Conservation (phyloP, 2,797 vertebrate species). For the Chlorospingus semifuscus region DNA sequence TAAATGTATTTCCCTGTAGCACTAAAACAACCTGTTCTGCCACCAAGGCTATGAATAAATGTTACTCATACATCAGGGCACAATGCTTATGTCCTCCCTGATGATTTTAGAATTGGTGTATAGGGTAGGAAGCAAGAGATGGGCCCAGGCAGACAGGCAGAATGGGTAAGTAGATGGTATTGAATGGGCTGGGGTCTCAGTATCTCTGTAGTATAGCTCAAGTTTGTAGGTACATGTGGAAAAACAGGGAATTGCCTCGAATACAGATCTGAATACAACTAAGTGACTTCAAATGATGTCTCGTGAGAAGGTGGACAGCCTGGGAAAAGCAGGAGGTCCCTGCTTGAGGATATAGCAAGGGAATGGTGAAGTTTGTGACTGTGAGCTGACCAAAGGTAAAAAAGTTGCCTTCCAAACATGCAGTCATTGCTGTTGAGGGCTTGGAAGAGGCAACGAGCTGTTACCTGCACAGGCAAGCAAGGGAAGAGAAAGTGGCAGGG, state of each 20-base stretch:
- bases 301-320: background rate
- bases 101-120: background rate
- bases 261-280: background rate
- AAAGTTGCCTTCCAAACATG: background rate
- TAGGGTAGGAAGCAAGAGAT: background rate
- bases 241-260: background rate
- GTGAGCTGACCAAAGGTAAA: background rate
- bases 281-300: background rate
- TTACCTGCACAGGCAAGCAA: background rate
- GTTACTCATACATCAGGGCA: background rate
- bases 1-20: background rate
- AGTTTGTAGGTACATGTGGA: background rate
- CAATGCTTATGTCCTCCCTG: background rate
- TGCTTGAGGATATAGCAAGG: background rate
- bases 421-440: background rate
- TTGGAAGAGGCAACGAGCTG: background rate
- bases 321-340: background rate
- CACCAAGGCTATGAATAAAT: background rate
- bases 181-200: background rate
- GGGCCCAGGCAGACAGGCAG: background rate
- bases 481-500: background rate
- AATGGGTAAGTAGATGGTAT: background rate
- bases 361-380: background rate
- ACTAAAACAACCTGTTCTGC: constrained; percentile 18
- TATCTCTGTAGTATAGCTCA: background rate